phyloP scores from a whole-genome alignment of 2,797 vertebrate species.

The Nothura maculosa region DNA sequence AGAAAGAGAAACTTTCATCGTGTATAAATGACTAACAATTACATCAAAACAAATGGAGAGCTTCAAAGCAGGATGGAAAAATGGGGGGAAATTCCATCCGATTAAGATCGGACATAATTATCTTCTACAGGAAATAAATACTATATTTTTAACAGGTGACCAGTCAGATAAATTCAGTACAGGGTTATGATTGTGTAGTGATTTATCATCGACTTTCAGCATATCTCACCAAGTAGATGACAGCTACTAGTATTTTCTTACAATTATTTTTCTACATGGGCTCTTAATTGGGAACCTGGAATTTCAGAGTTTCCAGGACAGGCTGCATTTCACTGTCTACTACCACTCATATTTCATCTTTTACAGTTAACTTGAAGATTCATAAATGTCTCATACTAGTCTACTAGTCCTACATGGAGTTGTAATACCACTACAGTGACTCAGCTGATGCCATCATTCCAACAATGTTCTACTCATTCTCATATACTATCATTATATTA shows the following conservation, averaged over 20 bases:
- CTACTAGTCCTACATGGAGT: background rate
- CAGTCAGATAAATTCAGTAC: slow-evolving; percentile 56
- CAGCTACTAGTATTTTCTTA: slow-evolving; percentile 33
- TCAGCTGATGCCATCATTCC: background rate
- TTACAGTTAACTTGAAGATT: background rate
- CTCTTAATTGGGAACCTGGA: slow-evolving; percentile 47
- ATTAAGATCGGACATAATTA: slow-evolving; percentile 73
- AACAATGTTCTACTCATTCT: background rate
- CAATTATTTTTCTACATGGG: slow-evolving; percentile 39
- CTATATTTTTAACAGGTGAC: slow-evolving; percentile 57
- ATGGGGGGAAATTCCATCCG: slow-evolving; percentile 51
- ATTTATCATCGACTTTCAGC: slow-evolving; percentile 58
- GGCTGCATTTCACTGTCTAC: slow-evolving; percentile 22
- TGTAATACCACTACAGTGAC: background rate
- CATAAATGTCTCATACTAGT: background rate
- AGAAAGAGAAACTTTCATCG: slow-evolving; percentile 89
- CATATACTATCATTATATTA: accelerated
- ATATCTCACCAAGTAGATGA: slow-evolving; percentile 71
- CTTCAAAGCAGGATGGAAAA: slow-evolving; percentile 85
- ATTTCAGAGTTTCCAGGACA: slow-evolving; percentile 21
- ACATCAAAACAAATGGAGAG: slow-evolving; percentile 84
- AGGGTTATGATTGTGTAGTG: slow-evolving; percentile 36
- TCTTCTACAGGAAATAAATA: slow-evolving; percentile 60
- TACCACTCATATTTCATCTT: slow-evolving; percentile 1
- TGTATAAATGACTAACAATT: slow-evolving; percentile 86